Evolutionary conservation across 2,888 invertebrate genomes (phyloP), one percentile per base, ranked within the genome.

Genomic region (Apamea sordens): DNA sequence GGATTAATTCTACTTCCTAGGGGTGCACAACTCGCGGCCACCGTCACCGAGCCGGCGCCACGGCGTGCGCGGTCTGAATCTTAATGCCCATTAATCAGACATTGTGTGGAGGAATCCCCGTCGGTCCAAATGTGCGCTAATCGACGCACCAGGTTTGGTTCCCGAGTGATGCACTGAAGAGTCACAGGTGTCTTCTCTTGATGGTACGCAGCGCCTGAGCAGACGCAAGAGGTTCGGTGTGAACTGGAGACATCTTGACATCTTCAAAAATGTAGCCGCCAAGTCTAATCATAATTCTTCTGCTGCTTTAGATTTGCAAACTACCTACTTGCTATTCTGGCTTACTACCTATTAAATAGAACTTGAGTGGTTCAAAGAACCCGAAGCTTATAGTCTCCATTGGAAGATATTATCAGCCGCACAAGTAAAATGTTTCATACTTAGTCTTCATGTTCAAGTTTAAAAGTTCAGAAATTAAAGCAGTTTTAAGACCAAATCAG

Each of bases 11-110:
- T 21, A 13, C 61, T 3, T 69, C 6, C n/a, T 44, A 59, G 32
- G 79, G 81, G 76, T 91, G 88, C 88, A 71, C 88, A 50, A 88
- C 77, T 88, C 56, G 79, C 84, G 89, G 36, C 32, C 86, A 86
- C 83, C 5, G 84, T 75, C n/a, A 80, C 44, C 59, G 15, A 59
- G 78, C 83, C 87, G 90, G 92, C 91, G 92, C 92, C 90, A 86
- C 79, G 63, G 76, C 74, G 85, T 79, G 88, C 91, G 92, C 90
- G 89, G 64, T 63, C 87, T 82, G 93, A 90, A 93, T 93, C 88
- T 86, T 93, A 93, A 93, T 92, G 90, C 77, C 84, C 88, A 90
- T 91, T 93, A 93, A 93, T 93, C 92, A 92, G 92, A 86, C 88
- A 87, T 88, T 90, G 90, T 90, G 89, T 84, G 88, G 77, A 90